Evolutionary conservation across 1,140 invertebrate genomes (phyloP).

Genomic region (Drosophila hydei): DNA sequence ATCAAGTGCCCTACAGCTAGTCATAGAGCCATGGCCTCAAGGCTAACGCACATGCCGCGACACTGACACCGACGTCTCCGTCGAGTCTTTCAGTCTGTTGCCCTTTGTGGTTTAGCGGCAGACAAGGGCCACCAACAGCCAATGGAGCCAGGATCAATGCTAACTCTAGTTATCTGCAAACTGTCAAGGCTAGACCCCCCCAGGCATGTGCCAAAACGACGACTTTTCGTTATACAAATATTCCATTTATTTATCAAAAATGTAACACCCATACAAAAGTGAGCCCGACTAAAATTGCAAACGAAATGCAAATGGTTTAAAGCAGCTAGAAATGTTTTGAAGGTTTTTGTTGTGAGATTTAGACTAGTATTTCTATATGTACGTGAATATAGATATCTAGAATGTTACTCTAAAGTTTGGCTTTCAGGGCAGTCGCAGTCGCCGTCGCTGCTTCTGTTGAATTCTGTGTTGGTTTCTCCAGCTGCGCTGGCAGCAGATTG

Average conservation of each 20-base stretch:
- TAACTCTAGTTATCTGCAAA: not conserved
- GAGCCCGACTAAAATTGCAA: constrained; percentile 54
- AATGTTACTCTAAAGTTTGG: constrained; percentile 67
- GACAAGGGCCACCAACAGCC: constrained; percentile 16
- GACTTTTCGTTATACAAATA: constrained; percentile 53
- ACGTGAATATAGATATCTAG: constrained; percentile 11
- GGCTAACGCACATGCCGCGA: not conserved
- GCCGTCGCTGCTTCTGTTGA: not conserved
- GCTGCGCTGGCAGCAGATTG: constrained; percentile 87
- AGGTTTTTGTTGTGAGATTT: constrained; percentile 37
- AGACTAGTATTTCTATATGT: constrained; percentile 54
- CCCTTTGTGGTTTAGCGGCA: constrained; percentile 22
- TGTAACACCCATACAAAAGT: constrained; percentile 70
- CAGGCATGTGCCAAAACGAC: not conserved
- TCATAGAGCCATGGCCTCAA: not conserved
- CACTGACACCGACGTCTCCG: constrained; percentile 10
- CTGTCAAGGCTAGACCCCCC: not conserved
- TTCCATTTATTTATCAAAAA: constrained; percentile 73
- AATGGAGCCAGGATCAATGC: not conserved
- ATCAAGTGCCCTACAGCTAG: not conserved
- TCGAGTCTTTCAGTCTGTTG: constrained; percentile 17
- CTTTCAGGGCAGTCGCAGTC: constrained; percentile 44
- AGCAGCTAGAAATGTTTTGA: constrained; percentile 43
- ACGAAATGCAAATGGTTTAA: constrained; percentile 31
- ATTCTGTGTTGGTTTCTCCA: constrained; percentile 2